phyloP scores from a whole-genome alignment of 2,113 vertebrate species.

The Megaceryle maxima region DNA sequence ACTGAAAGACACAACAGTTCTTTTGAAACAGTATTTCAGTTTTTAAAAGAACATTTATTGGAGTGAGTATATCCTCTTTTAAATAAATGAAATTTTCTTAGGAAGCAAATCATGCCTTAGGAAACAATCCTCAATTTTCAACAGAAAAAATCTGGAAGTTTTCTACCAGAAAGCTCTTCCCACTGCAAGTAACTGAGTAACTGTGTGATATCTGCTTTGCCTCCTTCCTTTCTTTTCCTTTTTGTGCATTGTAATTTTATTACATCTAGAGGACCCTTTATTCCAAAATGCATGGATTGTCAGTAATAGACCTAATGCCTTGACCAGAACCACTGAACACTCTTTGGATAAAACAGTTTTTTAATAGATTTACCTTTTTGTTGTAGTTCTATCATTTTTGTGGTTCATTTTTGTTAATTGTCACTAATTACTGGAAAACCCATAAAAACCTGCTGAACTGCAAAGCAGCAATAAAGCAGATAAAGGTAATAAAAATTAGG shows the following conservation, averaged over 20 bases:
- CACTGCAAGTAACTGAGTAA: background rate
- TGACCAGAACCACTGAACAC: background rate
- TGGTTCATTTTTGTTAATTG: background rate
- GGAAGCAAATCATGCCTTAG: background rate
- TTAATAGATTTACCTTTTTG: background rate
- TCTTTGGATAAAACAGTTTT: background rate
- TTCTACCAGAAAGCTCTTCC: background rate
- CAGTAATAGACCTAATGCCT: background rate
- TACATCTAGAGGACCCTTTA: background rate
- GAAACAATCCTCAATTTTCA: background rate
- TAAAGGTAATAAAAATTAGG: constrained; percentile 33
- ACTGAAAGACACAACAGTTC: background rate
- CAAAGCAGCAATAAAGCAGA: constrained; percentile 26
- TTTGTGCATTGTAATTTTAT: background rate
- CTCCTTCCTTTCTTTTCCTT: background rate
- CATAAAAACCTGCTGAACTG: background rate
- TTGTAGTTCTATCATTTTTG: background rate
- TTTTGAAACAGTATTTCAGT: background rate
- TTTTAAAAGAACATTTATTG: background rate
- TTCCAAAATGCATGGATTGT: background rate
- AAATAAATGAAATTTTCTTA: background rate
- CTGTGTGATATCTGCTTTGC: background rate
- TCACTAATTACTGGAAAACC: constrained; percentile 7
- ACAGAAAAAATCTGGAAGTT: background rate
- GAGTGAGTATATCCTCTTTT: background rate